Percentiles rank a stretch among this genome's conserved stretches.
Evolutionary conservation across 2,797 vertebrate genomes (phyloP).

Genomic region (Hapalemur alaotrensis): DNA sequence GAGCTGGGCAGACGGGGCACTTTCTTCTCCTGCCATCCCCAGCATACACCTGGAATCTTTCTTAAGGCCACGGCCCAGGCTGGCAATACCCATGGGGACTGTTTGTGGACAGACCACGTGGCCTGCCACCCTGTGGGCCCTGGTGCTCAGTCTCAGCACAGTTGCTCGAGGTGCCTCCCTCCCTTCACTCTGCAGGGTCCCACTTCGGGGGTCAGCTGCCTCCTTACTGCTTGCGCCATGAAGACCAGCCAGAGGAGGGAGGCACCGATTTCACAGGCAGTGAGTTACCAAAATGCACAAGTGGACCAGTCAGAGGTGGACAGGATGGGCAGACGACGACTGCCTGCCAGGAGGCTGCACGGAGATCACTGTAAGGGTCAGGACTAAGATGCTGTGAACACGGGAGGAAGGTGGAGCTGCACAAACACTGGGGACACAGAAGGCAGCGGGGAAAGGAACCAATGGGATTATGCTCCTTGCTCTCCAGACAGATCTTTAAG

Average conservation of each 20-base stretch:
- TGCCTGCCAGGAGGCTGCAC: fast-evolving
- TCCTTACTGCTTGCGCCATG: fast-evolving
- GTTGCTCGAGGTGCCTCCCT: fast-evolving
- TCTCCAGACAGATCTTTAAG: too few relatives aligned
- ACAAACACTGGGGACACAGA: fast-evolving
- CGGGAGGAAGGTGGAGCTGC: fast-evolving
- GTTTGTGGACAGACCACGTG: fast-evolving
- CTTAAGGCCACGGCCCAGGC: background rate
- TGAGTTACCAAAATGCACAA: fast-evolving
- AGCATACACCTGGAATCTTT: background rate
- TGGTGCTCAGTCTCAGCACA: fast-evolving
- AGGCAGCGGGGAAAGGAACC: fast-evolving
- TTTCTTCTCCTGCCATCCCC: background rate
- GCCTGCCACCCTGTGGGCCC: background rate
- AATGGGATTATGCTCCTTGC: too few relatives aligned
- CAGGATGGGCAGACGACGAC: fast-evolving
- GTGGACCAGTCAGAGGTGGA: background rate
- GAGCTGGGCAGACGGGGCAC: fast-evolving
- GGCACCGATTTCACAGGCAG: fast-evolving
- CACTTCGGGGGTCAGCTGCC: fast-evolving
- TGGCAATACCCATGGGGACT: background rate
- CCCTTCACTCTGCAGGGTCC: too few relatives aligned
- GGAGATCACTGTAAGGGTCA: too few relatives aligned
- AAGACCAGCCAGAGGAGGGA: fast-evolving
- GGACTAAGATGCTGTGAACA: background rate